phyloP scores from a whole-genome alignment of 2,797 vertebrate genomes.

The Heliangelus exortis region DNA sequence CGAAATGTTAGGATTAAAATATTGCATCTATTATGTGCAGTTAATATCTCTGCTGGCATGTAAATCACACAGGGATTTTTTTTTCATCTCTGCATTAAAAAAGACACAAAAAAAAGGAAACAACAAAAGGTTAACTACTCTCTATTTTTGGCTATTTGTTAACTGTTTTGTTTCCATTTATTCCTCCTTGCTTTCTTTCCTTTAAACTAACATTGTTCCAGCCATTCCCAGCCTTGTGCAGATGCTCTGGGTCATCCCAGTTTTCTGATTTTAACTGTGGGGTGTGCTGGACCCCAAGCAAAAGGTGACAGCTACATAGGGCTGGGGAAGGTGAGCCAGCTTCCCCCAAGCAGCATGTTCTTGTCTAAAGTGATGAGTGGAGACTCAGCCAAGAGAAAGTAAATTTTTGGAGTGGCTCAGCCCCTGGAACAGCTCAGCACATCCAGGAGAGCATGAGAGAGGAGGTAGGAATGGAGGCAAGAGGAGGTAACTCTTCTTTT shows the following conservation, averaged over 20 bases:
- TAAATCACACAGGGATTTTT: conserved; percentile 44
- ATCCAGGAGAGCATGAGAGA: neutral
- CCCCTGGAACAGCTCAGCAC: neutral
- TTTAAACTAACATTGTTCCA: conserved; percentile 15
- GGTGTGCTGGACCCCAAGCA: neutral
- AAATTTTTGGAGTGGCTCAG: neutral
- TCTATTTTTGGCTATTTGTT: conserved; percentile 48
- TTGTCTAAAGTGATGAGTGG: neutral
- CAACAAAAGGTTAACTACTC: neutral
- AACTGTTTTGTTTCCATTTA: conserved; percentile 14
- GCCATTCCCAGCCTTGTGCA: conserved; percentile 26
- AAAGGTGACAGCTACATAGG: neutral
- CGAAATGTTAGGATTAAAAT: conserved; percentile 72
- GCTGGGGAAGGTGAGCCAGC: neutral
- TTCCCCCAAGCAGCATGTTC: neutral
- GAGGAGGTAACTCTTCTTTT: neutral
- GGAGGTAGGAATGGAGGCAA: neutral
- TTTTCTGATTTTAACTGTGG: neutral
- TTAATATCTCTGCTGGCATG: conserved; percentile 52
- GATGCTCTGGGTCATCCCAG: neutral
- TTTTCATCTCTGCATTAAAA: neutral
- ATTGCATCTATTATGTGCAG: conserved; percentile 56
- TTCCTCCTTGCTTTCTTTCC: neutral
- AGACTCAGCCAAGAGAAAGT: neutral
- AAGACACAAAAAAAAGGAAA: neutral